These are phyloP conservation scores for Takifugu rubripes DNA, from an alignment of 2,797 vertebrate species.

Conservation along the genomic window DNA sequence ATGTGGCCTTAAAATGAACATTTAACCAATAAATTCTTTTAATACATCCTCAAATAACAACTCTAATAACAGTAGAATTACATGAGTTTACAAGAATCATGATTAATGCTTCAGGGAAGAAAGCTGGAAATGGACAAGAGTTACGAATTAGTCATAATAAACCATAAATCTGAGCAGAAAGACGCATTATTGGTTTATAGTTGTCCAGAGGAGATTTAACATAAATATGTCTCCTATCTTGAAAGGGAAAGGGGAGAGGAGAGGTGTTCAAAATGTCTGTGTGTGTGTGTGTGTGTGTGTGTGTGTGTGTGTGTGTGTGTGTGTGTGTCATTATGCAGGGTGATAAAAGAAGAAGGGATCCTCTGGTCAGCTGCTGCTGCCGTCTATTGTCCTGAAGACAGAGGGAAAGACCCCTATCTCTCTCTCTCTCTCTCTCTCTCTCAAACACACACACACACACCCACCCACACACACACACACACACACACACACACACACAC, in stretches of 20 bases:
- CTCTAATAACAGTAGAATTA: too few relatives aligned
- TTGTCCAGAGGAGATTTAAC: too few relatives aligned
- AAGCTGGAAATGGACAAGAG: too few relatives aligned
- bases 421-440: too few relatives aligned
- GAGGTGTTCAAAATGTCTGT: background rate
- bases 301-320: slow-evolving; percentile 22
- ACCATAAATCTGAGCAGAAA: too few relatives aligned
- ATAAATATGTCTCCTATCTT: too few relatives aligned
- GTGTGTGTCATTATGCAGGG: slow-evolving; percentile 56
- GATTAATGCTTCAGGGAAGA: too few relatives aligned
- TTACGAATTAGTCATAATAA: too few relatives aligned
- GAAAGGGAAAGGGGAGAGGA: background rate
- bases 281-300: slow-evolving; percentile 20
- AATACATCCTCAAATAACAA: too few relatives aligned
- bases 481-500: slow-evolving; percentile 19
- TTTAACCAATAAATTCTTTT: too few relatives aligned
- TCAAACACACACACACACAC: background rate
- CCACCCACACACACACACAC: slow-evolving; percentile 27
- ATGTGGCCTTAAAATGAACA: background rate
- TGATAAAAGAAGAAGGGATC: slow-evolving; percentile 59
- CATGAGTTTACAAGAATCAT: too few relatives aligned
- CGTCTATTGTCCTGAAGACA: slow-evolving; percentile 51
- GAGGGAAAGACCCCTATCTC: slow-evolving; percentile 17
- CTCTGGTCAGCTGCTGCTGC: slow-evolving; percentile 64
- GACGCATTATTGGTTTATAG: too few relatives aligned